Evolutionary conservation across 2,797 vertebrate species (phyloP), one percentile per base, ranked within the genome.

Genomic region (Clarias platycephalus): DNA sequence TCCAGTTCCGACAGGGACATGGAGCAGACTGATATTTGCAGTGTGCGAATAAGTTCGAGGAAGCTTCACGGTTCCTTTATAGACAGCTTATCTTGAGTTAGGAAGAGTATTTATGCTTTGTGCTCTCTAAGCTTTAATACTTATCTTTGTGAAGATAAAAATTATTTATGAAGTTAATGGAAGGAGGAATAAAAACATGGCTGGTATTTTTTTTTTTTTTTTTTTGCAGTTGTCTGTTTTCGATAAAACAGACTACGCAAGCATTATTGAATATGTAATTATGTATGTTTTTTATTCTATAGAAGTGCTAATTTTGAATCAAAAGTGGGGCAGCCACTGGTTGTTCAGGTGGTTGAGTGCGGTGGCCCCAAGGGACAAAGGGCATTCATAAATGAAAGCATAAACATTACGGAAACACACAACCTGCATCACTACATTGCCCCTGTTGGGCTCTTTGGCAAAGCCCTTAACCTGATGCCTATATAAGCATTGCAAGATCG

Each of bases 21-120:
- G 82, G 82, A 85, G 53, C 63, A 76, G 84, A 85, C 80, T 81
- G 80, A 71, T 80, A 77, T 84, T 87, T 77, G 70, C 64, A 78
- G 66, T 64, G 63, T 60, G 64, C 31, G 49, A 81, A 83, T 34
- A 85, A 66, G 63, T 77, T 57, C 24, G 60, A 80, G 40, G 71
- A 57, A 80, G 74, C 44, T 16, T 24, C 63, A 8, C n/a, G 12
- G n/a, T 68, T 81, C 80, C 64, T 34, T 49, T 26, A 68, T 40
- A 76, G 44, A 63, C 9, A 70, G 37, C 64, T 71, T 82, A 79
- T 78, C 80, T 80, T 63, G 26, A 83, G 78, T 67, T 82, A 53
- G 68, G 82, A 74, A 20, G 75, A 74, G 49, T 71, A 66, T 55
- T 44, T 76, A 37, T 24, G 28, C 22, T 6, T 67, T 67, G 58